phyloP scores from a whole-genome alignment of 2,113 vertebrate genomes.

The Vicugna pacos region DNA sequence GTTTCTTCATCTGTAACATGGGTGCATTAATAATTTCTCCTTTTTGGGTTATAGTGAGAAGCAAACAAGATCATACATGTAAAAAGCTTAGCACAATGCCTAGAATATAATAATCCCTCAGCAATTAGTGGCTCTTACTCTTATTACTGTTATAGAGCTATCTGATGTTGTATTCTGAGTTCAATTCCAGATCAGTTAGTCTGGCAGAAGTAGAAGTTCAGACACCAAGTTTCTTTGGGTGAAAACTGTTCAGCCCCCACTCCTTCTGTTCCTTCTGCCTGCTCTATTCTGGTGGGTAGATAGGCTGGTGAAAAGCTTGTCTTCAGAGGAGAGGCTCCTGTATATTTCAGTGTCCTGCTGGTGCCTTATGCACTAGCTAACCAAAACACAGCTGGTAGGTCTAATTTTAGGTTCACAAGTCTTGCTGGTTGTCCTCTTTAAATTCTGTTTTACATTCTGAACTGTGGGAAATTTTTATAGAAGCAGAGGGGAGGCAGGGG shows the following conservation, averaged over 20 bases:
- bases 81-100: background rate
- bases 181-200: constrained; percentile 50
- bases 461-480: constrained; percentile 64
- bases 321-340: constrained; percentile 8
- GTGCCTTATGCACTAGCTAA: constrained; percentile 26
- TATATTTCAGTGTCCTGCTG: constrained; percentile 63
- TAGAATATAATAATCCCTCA: background rate
- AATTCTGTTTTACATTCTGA: constrained; percentile 64
- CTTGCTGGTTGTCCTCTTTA: constrained; percentile 47
- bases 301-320: background rate
- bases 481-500: background rate
- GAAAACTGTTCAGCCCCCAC: constrained; percentile 51
- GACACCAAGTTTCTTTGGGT: constrained; percentile 42
- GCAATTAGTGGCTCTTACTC: constrained; percentile 7
- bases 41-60: background rate
- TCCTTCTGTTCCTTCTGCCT: constrained; percentile 27
- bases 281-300: background rate
- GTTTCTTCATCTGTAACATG: constrained; percentile 9
- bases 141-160: background rate
- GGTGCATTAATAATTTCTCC: background rate
- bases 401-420: constrained; percentile 38
- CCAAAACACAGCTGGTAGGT: constrained; percentile 66
- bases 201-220: constrained; percentile 67
- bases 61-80: background rate
- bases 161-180: constrained; percentile 30